Conservation (phyloP, 2,797 vertebrate genomes). For the Paratrypauchen microcephalus region DNA sequence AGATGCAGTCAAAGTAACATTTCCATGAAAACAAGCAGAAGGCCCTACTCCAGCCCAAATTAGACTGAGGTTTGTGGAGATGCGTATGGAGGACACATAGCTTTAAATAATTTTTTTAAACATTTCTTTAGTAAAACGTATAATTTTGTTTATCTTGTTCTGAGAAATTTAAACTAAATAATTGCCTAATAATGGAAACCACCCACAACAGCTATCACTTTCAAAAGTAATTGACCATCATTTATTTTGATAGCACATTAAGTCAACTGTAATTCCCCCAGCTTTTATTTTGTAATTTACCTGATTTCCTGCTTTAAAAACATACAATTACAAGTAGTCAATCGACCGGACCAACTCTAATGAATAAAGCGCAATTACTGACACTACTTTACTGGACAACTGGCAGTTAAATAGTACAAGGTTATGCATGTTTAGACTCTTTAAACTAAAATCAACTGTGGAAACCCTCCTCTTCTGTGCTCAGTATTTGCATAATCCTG, state of each 20-base stretch:
- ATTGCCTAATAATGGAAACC: no score
- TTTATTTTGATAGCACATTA: background rate
- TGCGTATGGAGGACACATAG: no score
- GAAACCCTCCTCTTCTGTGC: slow-evolving; percentile 59
- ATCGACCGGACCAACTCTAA: background rate
- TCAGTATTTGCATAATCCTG: slow-evolving; percentile 75
- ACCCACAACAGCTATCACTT: background rate
- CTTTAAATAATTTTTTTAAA: no score
- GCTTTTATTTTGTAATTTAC: background rate
- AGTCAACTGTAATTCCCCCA: background rate
- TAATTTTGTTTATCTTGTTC: no score
- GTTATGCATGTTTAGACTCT: slow-evolving; percentile 26
- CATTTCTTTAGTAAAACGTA: no score
- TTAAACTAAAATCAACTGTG: slow-evolving; percentile 53
- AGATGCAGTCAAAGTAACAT: no score
- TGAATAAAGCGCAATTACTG: background rate
- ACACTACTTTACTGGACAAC: background rate
- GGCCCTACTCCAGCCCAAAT: no score
- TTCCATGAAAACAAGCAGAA: no score
- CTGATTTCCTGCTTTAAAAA: background rate
- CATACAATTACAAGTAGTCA: background rate
- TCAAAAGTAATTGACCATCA: background rate
- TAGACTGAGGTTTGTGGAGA: no score
- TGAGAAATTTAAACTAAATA: no score
- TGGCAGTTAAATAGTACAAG: slow-evolving; percentile 12